Base-by-base conservation (phyloP, 2,797 vertebrate species). In the Pseudochromis fuscus region DNA sequence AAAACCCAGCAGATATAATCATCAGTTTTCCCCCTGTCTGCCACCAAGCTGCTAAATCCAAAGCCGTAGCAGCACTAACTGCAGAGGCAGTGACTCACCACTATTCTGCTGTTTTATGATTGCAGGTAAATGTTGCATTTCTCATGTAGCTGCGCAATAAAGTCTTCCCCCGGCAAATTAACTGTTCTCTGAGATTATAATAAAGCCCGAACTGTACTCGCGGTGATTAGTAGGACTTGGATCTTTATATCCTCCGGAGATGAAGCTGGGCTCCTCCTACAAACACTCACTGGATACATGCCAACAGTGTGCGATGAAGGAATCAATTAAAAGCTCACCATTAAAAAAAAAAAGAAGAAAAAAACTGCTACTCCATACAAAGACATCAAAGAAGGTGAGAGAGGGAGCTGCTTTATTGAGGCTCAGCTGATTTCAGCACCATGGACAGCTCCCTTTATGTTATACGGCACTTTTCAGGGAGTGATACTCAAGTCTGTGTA, bases 321-420 rank as follows among this genome's bases (percentile, higher is more conserved):
- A 78, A 82, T 86, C 79, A 81, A 88, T 87, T 80, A 84, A 88
- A 81, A 80, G 66, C 67, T 31, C 6, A 16, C 35, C 23, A 60
- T 79, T 37, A 52, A 79, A 85, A 46, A 56, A 31, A 42, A 73
- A 82, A 52, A 55, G n/a, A n/a, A n/a, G n/a, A n/a, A n/a, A n/a
- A n/a, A n/a, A n/a, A n/a, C n/a, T n/a, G 28, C 27, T 2, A 6
- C 62, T 77, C 19, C 15, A 67, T 10, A 35, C 53, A 72, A 56
- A 68, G n/a, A 61, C 61, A 67, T 68, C 38, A 55, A 40, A 65
- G 60, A 3, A 45, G 27, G 55, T 48, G 55, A 55, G 59, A 0
- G 37, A 42, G 19, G 21, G 37, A 70, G 57, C 7, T 28, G 30
- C 52, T 38, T 35, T 37, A 31, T 1, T 23, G 5, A 30, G 21